These are phyloP conservation scores for Cyprinodon tularosa DNA, from an alignment of 2,113 vertebrate species.

Conservation along the genomic window DNA sequence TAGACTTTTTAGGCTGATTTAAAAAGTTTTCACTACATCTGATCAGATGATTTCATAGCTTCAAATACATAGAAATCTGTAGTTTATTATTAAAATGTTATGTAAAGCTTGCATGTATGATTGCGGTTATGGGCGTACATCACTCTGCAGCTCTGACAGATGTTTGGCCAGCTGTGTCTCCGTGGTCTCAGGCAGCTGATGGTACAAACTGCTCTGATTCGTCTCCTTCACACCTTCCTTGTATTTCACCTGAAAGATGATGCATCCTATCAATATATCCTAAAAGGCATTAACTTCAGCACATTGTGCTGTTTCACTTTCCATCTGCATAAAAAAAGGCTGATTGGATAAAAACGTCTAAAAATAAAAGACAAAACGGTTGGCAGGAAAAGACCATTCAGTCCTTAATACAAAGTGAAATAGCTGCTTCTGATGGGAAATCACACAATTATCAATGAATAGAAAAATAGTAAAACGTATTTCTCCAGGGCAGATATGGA, in stretches of 20 bases:
- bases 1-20: not conserved
- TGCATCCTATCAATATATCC: not conserved
- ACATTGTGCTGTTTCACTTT: too few relatives aligned
- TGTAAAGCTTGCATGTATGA: not conserved
- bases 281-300: too few relatives aligned
- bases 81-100: not conserved
- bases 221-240: constrained; percentile 62
- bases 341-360: not conserved
- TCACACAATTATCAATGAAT: not conserved
- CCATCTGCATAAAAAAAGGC: not conserved
- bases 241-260: constrained; percentile 51
- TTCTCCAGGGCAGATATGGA: too few relatives aligned
- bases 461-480: not conserved
- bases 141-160: constrained; percentile 64
- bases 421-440: not conserved
- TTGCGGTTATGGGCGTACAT: not conserved
- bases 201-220: constrained; percentile 63
- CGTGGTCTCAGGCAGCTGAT: constrained; percentile 67
- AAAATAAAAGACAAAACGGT: not conserved
- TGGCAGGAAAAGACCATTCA: not conserved
- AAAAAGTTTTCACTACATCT: not conserved
- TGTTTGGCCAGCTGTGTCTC: constrained; percentile 70
- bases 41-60: not conserved
- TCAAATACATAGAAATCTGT: not conserved
- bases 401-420: not conserved